Evolutionary conservation across 2,888 invertebrate species (phyloP).

Genomic region (Eledona agricola): DNA sequence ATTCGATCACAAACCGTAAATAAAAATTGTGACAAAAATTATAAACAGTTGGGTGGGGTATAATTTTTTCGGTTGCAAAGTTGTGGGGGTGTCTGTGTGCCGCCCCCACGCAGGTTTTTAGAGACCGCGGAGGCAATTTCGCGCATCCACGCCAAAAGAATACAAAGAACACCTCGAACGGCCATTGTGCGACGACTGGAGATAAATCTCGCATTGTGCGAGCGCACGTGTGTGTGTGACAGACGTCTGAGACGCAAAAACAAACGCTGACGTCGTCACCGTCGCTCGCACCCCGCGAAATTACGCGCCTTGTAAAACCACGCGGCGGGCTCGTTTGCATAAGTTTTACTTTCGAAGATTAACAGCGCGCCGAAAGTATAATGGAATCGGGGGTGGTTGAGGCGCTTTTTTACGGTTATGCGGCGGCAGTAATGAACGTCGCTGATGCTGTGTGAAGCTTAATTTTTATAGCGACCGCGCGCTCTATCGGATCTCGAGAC

Average conservation of each 20-base stretch:
- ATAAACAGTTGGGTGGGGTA: too few relatives aligned
- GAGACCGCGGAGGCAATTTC: constrained; percentile 7
- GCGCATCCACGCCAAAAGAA: constrained; percentile 21
- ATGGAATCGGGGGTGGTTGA: constrained; percentile 55
- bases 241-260: constrained; percentile 54
- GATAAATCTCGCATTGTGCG: constrained; percentile 58
- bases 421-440: constrained; percentile 59
- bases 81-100: too few relatives aligned
- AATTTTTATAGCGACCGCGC: constrained; percentile 60
- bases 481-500: constrained; percentile 56
- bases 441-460: constrained; percentile 58
- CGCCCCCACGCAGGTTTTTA: too few relatives aligned
- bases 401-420: constrained; percentile 59
- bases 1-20: too few relatives aligned
- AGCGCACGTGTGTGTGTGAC: constrained; percentile 52
- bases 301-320: constrained; percentile 63
- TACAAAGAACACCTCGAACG: constrained; percentile 12
- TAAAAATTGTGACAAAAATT: too few relatives aligned
- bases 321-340: constrained; percentile 63
- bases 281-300: constrained; percentile 50
- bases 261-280: constrained; percentile 44
- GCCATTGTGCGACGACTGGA: constrained; percentile 12
- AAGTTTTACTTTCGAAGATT: constrained; percentile 64
- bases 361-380: constrained; percentile 62
- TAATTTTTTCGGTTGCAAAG: too few relatives aligned